Evolutionary conservation across 2,797 vertebrate species (phyloP), one percentile per base, ranked within the genome.

Genomic region (Mareca strepera): DNA sequence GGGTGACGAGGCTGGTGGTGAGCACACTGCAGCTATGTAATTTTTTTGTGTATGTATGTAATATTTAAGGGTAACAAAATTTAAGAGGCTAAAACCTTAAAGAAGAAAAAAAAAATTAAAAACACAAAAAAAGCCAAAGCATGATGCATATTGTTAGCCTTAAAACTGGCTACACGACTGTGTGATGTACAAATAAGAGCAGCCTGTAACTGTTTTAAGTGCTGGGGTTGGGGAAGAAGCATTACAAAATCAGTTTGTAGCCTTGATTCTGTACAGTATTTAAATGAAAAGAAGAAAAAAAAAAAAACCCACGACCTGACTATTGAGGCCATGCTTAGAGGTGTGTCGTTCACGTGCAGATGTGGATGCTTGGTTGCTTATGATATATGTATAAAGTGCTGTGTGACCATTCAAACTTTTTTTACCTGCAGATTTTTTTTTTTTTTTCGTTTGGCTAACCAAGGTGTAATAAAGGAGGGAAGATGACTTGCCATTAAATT

Each of bases 71-170:
- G 97, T 97, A 97, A 97, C 94, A 90, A 96, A 98, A 98, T 94
- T 97, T 95, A 92, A 97, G 97, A 97, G 93, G 96, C 98, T 97
- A 95, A 97, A 97, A 95, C 93, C 94, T 88, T 96, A 88, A 92
- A 96, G 46, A 22, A 86, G 88, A 41, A 77, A 64, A 96, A 87
- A 17, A 63, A 96, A 86, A 97, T 18, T 37, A 94, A 89, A 91
- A 92, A 84, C 50, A 89, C 81, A 95, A 98, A 98, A 97, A 98
- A 98, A 99, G 98, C 98, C 99, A 99, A 99, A 99, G 99, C 99
- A 99, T 99, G 99, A 98, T 98, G 98, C 98, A 97, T 98, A 98
- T 98, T 99, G 97, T 98, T 98, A 98, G 98, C 98, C 98, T 98
- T 98, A 97, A 95, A 97, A 97, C 86, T 93, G 98, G 98, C 98